Evolutionary conservation across 2,113 vertebrate species (phyloP), one percentile per base, ranked within the genome.

Genomic region (Dipodomys ordii): DNA sequence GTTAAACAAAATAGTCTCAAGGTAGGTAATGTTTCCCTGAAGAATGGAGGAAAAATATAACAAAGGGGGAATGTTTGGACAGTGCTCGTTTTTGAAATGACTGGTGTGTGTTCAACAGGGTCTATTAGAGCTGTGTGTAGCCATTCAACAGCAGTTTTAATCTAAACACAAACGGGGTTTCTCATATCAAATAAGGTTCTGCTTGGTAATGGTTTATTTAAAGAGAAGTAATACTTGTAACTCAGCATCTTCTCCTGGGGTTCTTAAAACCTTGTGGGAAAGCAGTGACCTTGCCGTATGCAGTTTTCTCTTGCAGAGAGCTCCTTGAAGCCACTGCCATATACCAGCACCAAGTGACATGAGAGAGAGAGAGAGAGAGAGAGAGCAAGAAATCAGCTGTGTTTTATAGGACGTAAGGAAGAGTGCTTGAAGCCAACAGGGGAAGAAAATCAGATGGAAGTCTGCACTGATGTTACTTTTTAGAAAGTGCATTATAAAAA

Each of bases 1-100:
- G 16, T 71, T 95, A 97, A 95, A 93, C 92, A 91, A 57, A 78
- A 91, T 79, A 93, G 65, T 90, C 39, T 83, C n/a, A 90, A 93
- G 92, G 95, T 93, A 88, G 89, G 84, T 94, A 65, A 71, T 65
- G 30, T 94, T 94, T 95, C 94, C 68, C 46, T 71, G 27, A 85
- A 83, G 79, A 90, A 69, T 49, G 72, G 90, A 81, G 83, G 53
- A 73, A 95, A 74, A 82, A 65, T 78, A 62, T 67, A 80, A 74
- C 80, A 81, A 83, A 95, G 32, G 19, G 22, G 25, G 28, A 57
- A 49, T 91, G 77, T 96, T 88, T 93, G 78, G 90, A 87, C 35
- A 68, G 3, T 0, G 6, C 65, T 74, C 73, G 53, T 74, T 84
- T 90, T 90, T 53, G 20, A 86, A 90, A 78, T 87, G 89, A 76